phyloP scores from a whole-genome alignment of 2,113 vertebrate genomes.

The Dipodomys stephensi region DNA sequence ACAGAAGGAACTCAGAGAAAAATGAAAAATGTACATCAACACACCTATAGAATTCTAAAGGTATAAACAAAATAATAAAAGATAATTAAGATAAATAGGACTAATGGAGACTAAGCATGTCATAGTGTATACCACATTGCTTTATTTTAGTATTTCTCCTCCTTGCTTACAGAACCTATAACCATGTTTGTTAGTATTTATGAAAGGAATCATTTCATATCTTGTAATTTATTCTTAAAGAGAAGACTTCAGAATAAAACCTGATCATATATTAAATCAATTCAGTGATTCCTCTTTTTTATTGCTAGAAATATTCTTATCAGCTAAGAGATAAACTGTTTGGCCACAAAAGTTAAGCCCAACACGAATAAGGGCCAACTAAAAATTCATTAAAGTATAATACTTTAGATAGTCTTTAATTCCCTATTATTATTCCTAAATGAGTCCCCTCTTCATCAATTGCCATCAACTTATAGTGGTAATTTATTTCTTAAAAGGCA shows the following conservation, averaged over 20 bases:
- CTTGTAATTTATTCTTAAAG: neutral
- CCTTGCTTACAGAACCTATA: neutral
- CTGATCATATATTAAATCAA: neutral
- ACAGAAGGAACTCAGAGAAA: neutral
- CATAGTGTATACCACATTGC: neutral
- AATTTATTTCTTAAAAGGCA: neutral
- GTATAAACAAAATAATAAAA: neutral
- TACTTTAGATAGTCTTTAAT: neutral
- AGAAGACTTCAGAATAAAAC: neutral
- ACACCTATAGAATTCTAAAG: neutral
- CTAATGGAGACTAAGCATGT: conserved; percentile 24
- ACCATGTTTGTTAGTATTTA: neutral
- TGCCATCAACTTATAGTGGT: neutral
- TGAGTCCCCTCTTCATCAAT: neutral
- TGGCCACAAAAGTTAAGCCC: neutral
- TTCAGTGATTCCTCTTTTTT: neutral
- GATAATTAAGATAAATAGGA: neutral
- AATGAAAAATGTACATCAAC: neutral
- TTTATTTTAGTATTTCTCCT: neutral
- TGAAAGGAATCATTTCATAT: neutral
- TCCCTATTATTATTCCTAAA: neutral
- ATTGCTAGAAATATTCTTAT: conserved; percentile 1
- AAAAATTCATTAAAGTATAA: neutral
- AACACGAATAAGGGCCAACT: neutral
- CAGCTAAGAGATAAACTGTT: neutral